A percentile compares a stretch with the other conserved stretches of the same genome.
Conservation (phyloP, 2,797 vertebrate species). For the Naso thynnoides region DNA sequence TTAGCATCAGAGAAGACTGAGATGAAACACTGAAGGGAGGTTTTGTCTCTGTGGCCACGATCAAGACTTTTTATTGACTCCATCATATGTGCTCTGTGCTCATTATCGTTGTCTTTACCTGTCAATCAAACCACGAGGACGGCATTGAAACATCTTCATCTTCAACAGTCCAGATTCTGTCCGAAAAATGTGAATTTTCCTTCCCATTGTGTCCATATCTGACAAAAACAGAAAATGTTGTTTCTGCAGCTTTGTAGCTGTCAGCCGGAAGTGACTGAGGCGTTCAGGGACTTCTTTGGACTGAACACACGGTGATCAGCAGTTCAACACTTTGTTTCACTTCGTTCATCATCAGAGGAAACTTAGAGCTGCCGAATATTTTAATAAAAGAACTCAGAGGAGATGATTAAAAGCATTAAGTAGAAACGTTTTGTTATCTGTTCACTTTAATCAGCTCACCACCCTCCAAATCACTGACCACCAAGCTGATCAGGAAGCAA, state of each 20-base stretch:
- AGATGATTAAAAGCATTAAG: not conserved
- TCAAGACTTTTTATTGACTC: not conserved
- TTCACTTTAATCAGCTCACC: not conserved
- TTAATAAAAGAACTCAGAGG: not conserved
- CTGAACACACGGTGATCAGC: too few relatives aligned
- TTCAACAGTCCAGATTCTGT: too few relatives aligned
- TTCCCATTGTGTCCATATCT: too few relatives aligned
- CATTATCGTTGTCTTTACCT: not conserved
- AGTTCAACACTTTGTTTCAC: too few relatives aligned
- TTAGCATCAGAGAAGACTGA: not conserved
- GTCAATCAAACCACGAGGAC: not conserved
- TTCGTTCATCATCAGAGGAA: too few relatives aligned
- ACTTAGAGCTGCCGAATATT: not conserved
- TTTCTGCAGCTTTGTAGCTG: too few relatives aligned
- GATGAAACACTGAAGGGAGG: not conserved
- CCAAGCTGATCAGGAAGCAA: not conserved
- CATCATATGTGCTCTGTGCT: not conserved
- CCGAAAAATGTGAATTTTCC: too few relatives aligned
- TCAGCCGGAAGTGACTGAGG: too few relatives aligned
- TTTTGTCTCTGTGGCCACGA: too few relatives aligned
- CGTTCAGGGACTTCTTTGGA: too few relatives aligned
- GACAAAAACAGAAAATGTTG: too few relatives aligned
- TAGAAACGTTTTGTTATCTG: not conserved
- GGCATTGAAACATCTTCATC: too few relatives aligned
- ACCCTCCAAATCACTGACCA: not conserved